Evolutionary conservation across 2,113 vertebrate genomes (phyloP).

Genomic region (Fregata magnificens): DNA sequence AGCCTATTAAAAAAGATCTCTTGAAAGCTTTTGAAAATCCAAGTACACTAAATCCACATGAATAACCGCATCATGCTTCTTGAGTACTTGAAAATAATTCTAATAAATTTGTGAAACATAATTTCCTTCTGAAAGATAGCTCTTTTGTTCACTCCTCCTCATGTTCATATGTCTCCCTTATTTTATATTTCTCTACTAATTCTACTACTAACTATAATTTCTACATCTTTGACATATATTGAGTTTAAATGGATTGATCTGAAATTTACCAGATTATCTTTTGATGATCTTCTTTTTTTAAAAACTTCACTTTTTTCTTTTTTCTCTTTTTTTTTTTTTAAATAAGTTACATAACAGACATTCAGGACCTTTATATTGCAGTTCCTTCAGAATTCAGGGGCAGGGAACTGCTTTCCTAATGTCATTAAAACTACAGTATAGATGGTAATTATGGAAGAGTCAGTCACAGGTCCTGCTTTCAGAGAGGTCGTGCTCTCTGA

Average conservation of each 20-base stretch:
- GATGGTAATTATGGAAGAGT: neutral
- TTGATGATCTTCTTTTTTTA: neutral
- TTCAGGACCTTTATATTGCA: neutral
- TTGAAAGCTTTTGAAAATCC: conserved; percentile 39
- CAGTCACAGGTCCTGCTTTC: neutral
- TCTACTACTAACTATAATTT: neutral
- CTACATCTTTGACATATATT: neutral
- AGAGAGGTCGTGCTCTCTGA: neutral
- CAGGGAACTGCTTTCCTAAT: neutral
- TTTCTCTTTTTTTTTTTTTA: no score
- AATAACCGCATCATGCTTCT: neutral
- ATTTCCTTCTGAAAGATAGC: neutral
- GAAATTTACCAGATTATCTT: neutral
- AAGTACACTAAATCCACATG: neutral
- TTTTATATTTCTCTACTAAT: neutral
- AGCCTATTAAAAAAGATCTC: neutral
- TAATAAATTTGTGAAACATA: neutral
- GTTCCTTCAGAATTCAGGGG: neutral
- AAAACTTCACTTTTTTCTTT: neutral
- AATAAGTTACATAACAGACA: neutral
- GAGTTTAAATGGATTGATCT: neutral
- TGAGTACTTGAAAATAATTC: conserved; percentile 1
- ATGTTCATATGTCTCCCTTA: neutral
- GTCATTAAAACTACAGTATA: neutral
- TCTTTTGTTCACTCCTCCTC: neutral